Percentiles rank a stretch among this genome's conserved stretches.
These are phyloP conservation scores for Laodelphax striatellus DNA, from an alignment of 1,140 invertebrate genomes.

Conservation along the genomic window DNA sequence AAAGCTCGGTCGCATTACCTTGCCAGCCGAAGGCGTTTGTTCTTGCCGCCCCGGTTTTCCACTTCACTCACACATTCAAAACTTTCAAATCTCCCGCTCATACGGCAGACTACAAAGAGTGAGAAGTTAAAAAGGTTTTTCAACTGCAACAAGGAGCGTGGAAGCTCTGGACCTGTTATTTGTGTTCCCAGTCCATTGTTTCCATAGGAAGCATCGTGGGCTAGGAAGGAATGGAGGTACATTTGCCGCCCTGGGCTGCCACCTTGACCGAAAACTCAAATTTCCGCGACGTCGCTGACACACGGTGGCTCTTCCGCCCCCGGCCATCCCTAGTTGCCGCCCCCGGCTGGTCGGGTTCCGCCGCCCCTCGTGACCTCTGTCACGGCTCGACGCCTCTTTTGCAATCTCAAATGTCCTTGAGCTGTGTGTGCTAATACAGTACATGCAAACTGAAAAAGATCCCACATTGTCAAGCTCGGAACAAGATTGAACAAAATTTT, in stretches of 20 bases:
- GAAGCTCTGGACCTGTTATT: background rate
- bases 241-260: background rate
- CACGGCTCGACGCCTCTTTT: background rate
- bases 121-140: background rate
- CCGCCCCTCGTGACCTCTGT: background rate
- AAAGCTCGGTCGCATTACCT: background rate
- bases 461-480: too few relatives aligned
- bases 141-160: background rate
- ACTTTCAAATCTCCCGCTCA: too few relatives aligned
- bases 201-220: background rate
- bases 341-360: background rate
- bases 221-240: too few relatives aligned
- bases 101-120: too few relatives aligned
- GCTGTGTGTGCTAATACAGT: too few relatives aligned
- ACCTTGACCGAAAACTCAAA: background rate
- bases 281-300: background rate
- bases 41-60: background rate
- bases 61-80: too few relatives aligned
- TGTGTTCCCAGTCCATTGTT: background rate
- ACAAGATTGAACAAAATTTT: too few relatives aligned
- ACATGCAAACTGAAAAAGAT: too few relatives aligned
- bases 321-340: background rate
- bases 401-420: too few relatives aligned
- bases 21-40: background rate
- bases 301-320: background rate